phyloP scores from a whole-genome alignment of 2,888 invertebrate species.

The Ephialtes manifestator region DNA sequence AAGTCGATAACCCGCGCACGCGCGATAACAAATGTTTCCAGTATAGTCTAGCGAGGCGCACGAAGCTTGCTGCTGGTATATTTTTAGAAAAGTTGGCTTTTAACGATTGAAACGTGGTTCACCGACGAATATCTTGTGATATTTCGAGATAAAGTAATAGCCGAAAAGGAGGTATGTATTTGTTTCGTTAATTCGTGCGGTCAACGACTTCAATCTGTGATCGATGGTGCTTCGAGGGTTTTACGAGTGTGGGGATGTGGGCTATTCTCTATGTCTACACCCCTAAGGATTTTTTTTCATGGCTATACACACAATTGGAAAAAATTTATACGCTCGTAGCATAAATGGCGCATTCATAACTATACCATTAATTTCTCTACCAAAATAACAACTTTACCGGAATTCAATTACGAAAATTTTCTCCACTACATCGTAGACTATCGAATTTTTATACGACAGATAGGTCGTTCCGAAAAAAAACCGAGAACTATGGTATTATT shows the following conservation, averaged over 20 bases:
- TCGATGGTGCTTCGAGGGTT: not conserved
- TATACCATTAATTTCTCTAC: no score
- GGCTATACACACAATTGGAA: not conserved
- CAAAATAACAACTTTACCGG: no score
- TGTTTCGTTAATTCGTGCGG: slow-evolving; percentile 8
- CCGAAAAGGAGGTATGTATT: slow-evolving; percentile 27
- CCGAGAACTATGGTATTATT: no score
- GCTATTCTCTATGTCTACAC: slow-evolving; percentile 8
- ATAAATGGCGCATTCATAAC: not conserved
- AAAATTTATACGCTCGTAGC: not conserved
- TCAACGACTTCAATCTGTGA: not conserved
- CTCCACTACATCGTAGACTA: no score
- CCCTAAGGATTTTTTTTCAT: slow-evolving; percentile 8
- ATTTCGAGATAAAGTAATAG: slow-evolving; percentile 49
- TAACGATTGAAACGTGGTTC: slow-evolving; percentile 52
- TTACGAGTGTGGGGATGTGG: not conserved
- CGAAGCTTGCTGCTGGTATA: slow-evolving; percentile 74
- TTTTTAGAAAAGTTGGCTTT: slow-evolving; percentile 76
- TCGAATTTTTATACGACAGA: no score
- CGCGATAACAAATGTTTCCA: slow-evolving; percentile 67
- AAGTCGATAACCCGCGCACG: slow-evolving; percentile 79
- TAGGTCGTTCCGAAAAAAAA: no score
- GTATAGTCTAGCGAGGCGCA: slow-evolving; percentile 70
- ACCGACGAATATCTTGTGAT: slow-evolving; percentile 61
- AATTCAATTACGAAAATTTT: no score